Evolutionary conservation across 2,797 vertebrate genomes (phyloP).

Genomic region (Thaleichthys pacificus): DNA sequence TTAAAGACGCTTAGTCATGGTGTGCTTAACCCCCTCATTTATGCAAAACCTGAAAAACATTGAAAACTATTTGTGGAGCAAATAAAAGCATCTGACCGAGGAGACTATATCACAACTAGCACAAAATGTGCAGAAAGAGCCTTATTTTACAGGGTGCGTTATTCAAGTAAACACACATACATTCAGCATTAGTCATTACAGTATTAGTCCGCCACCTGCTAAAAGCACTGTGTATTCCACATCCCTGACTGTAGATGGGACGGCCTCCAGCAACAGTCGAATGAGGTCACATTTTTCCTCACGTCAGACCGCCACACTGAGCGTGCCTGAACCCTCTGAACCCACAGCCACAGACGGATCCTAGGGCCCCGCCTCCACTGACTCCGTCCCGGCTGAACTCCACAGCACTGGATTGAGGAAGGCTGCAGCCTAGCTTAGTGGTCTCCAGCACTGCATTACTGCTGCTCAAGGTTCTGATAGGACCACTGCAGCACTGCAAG

Average conservation of each 20-base stretch:
- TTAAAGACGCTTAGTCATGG: no score
- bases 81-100: no score
- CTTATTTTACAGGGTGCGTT: no score
- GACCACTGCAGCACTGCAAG: background rate
- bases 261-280: slow-evolving; percentile 14
- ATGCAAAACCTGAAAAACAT: no score
- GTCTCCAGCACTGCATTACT: background rate
- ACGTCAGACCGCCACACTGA: slow-evolving; percentile 3
- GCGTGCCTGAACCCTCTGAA: slow-evolving; percentile 11
- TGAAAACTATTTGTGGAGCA: no score
- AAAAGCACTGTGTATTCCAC: background rate
- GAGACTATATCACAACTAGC: no score
- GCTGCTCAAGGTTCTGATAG: background rate
- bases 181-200: background rate
- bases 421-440: background rate
- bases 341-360: slow-evolving; percentile 12
- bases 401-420: background rate
- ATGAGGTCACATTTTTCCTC: slow-evolving; percentile 18
- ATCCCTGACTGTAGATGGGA: slow-evolving; percentile 1
- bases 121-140: no score
- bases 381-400: background rate
- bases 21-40: no score
- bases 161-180: background rate
- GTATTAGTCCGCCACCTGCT: slow-evolving; percentile 1
- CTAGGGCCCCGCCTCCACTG: background rate